phyloP scores from a whole-genome alignment of 64 coral and sea anemone species.

The Montipora sp. region DNA sequence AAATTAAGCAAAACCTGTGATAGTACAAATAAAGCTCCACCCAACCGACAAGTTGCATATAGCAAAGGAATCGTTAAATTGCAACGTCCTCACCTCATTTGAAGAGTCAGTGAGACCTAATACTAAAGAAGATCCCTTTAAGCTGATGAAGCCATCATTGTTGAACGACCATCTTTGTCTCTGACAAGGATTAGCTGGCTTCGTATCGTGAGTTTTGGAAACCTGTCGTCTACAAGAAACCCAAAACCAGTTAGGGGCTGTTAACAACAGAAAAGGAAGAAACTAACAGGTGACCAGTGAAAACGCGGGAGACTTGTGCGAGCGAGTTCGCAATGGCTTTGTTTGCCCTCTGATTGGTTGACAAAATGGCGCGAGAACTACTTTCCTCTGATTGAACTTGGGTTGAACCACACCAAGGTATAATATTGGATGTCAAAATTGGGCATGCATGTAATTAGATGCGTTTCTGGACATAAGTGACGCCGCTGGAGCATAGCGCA shows the following conservation, averaged over 20 bases:
- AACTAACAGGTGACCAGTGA: neutral
- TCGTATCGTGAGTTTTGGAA: slow-evolving; percentile 63
- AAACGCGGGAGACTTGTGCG: too few species aligned
- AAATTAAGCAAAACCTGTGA: too few species aligned
- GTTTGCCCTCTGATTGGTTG: neutral
- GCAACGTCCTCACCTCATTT: slow-evolving; percentile 40
- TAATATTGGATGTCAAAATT: too few species aligned
- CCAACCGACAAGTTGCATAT: too few species aligned
- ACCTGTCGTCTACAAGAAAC: slow-evolving; percentile 54
- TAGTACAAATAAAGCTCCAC: too few species aligned
- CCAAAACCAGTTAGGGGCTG: neutral
- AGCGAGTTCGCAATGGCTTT: neutral
- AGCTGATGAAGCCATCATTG: slow-evolving; percentile 79
- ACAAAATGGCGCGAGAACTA: neutral
- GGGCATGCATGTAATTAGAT: too few species aligned
- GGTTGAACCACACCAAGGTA: too few species aligned
- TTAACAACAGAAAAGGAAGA: neutral
- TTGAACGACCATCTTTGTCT: slow-evolving; percentile 75
- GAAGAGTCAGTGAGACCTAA: slow-evolving; percentile 53
- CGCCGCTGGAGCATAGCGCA: too few species aligned
- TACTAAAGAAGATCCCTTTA: slow-evolving; percentile 75
- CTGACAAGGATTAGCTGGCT: slow-evolving; percentile 55
- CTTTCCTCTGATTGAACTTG: too few species aligned
- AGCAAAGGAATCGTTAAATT: too few species aligned
- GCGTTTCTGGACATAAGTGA: too few species aligned